Percentiles rank a stretch among this genome's conserved stretches.
Evolutionary conservation across 1,140 invertebrate species (phyloP).

Genomic region (Sitobion miscanthi): DNA sequence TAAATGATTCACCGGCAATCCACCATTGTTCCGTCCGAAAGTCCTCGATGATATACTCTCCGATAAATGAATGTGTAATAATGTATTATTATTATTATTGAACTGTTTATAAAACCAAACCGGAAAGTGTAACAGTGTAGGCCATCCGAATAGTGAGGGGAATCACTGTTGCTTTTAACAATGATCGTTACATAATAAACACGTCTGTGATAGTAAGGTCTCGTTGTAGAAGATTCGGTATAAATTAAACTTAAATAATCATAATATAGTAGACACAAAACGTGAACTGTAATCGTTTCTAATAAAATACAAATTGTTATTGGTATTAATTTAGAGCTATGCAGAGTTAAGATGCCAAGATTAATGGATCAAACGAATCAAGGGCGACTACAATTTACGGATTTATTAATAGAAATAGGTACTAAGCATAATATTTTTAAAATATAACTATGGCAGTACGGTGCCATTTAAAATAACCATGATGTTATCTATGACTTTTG

Average conservation of each 20-base stretch:
- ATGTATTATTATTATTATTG: slow-evolving; percentile 7
- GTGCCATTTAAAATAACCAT: background rate
- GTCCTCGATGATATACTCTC: background rate
- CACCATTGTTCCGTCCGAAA: slow-evolving; percentile 26
- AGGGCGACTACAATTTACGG: background rate
- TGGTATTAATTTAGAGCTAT: background rate
- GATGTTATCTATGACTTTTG: background rate
- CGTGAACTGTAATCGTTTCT: background rate
- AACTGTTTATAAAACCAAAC: background rate
- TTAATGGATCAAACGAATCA: background rate
- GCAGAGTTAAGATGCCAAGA: background rate
- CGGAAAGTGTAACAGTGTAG: slow-evolving; percentile 45
- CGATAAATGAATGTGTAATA: background rate
- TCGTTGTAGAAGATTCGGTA: background rate
- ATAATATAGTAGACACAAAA: background rate
- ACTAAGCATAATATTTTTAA: background rate
- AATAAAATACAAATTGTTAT: background rate
- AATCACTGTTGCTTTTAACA: background rate
- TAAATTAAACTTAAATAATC: slow-evolving; percentile 6
- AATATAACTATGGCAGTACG: too few relatives aligned
- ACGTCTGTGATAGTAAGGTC: background rate
- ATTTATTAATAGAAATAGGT: background rate
- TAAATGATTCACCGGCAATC: background rate
- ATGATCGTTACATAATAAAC: background rate
- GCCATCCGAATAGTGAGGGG: background rate